A percentile compares a stretch with the other conserved stretches of the same genome.
These are phyloP conservation scores for Electrona antarctica DNA, from an alignment of 2,113 vertebrate genomes.

Conservation along the genomic window DNA sequence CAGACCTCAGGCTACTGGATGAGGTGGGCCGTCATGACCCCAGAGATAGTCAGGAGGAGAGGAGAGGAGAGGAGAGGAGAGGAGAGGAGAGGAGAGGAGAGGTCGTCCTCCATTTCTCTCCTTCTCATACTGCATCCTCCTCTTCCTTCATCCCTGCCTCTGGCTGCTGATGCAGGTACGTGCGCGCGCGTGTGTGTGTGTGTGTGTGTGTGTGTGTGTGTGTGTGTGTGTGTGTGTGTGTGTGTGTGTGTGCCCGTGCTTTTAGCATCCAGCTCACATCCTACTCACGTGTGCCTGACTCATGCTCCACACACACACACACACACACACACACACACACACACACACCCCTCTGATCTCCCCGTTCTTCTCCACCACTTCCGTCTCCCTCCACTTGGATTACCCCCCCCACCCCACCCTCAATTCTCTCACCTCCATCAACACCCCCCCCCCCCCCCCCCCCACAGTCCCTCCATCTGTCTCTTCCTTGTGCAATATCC, in stretches of 20 bases:
- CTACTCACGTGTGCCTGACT: conserved; percentile 62
- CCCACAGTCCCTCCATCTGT: not conserved
- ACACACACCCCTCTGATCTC: no score
- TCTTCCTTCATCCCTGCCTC: not conserved
- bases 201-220: conserved; percentile 15
- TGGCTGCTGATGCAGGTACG: conserved; percentile 54
- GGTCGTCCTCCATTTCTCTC: conserved; percentile 12
- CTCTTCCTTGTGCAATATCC: conserved; percentile 14
- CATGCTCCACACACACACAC: conserved; percentile 44
- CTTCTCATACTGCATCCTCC: not conserved
- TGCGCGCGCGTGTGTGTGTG: conserved; percentile 33
- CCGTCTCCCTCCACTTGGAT: not conserved
- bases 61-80: not conserved
- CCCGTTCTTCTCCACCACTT: not conserved
- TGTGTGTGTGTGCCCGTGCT: not conserved
- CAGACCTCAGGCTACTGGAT: no score
- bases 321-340: not conserved
- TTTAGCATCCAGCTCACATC: conserved; percentile 62
- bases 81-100: not conserved
- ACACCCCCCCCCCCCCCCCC: not conserved
- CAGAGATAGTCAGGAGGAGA: not conserved
- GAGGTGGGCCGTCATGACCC: no score
- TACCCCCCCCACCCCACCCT: not conserved
- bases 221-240: not conserved
- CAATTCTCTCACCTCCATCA: not conserved